Conservation (phyloP, 2,888 invertebrate species). For the Furcula furcula region DNA sequence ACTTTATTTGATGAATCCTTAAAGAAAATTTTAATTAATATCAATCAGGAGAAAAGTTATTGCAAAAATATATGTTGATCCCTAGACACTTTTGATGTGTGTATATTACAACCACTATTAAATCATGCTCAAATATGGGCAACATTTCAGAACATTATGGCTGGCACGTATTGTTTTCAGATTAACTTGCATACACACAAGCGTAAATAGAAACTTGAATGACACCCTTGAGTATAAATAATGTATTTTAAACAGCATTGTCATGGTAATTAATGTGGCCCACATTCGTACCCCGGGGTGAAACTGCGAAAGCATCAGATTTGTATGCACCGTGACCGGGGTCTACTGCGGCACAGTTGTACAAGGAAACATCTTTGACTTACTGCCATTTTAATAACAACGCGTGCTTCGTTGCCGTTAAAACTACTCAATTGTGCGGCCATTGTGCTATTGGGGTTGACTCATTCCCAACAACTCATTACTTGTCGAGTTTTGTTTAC, state of each 20-base stretch:
- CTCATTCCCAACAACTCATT: neutral
- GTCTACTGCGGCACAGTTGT: constrained; percentile 38
- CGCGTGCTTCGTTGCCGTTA: constrained; percentile 24
- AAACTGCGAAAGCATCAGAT: constrained; percentile 43
- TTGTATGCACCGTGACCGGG: constrained; percentile 43
- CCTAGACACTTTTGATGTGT: no score
- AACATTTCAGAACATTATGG: neutral
- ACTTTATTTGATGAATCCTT: no score
- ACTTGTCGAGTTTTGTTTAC: neutral
- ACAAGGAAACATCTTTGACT: constrained; percentile 40
- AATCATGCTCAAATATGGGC: neutral
- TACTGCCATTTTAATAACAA: constrained; percentile 40
- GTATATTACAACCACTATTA: no score
- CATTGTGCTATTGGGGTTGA: neutral
- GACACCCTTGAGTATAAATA: constrained; percentile 57
- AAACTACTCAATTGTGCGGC: constrained; percentile 22
- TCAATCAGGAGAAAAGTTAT: no score
- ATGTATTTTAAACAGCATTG: constrained; percentile 64
- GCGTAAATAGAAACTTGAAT: constrained; percentile 42
- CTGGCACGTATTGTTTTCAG: constrained; percentile 17
- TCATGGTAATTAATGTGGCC: constrained; percentile 72
- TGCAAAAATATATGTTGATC: no score
- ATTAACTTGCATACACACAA: constrained; percentile 40
- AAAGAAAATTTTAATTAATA: no score
- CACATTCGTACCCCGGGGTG: constrained; percentile 51